These are phyloP conservation scores for Apteryx owenii DNA, from an alignment of 2,113 vertebrate genomes.

Conservation along the genomic window DNA sequence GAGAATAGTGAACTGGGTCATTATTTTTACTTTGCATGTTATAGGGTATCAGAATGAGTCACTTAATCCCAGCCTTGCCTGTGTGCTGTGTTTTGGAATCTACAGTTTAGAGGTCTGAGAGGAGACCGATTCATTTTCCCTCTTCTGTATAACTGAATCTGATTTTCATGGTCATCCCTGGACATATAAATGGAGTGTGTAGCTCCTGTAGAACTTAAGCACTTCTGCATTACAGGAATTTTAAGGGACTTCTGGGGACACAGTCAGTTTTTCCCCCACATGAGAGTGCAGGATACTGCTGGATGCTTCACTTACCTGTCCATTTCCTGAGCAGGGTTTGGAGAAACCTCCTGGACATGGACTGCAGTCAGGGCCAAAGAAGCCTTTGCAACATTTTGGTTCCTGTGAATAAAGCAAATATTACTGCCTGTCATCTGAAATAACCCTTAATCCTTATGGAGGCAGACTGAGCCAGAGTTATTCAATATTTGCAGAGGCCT, in stretches of 20 bases:
- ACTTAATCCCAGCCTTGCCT: background rate
- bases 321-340: constrained; percentile 86
- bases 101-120: background rate
- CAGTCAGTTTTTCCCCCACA: accelerated
- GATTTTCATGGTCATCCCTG: accelerated
- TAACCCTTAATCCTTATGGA: background rate
- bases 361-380: constrained; percentile 88
- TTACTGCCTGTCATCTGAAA: background rate
- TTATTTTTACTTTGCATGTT: background rate
- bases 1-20: background rate
- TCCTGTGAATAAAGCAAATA: constrained; percentile 73
- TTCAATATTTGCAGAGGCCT: background rate
- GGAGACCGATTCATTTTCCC: accelerated
- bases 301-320: constrained; percentile 79
- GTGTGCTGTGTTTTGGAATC: background rate
- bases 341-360: constrained; percentile 88
- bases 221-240: background rate
- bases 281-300: background rate
- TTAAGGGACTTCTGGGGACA: background rate
- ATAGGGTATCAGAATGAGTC: background rate
- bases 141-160: background rate
- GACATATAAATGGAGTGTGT: background rate
- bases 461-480: background rate
- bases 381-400: constrained; percentile 88
- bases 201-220: background rate